phyloP scores from a whole-genome alignment of 2,797 vertebrate species.

The Ambastaia sidthimunki region DNA sequence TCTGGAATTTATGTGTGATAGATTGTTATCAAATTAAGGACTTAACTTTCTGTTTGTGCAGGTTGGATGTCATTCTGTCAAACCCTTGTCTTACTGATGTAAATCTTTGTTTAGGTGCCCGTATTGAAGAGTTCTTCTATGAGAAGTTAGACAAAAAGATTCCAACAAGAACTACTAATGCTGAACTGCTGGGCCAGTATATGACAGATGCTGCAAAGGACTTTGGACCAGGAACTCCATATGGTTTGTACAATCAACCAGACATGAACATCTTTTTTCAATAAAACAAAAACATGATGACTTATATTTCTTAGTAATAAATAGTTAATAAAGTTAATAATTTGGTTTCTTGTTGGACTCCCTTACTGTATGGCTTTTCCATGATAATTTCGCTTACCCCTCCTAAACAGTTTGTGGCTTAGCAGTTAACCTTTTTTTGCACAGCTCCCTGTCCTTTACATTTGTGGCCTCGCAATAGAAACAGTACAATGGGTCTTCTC shows the following conservation, averaged over 20 bases:
- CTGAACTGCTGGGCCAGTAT: slow-evolving; percentile 93
- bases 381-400: no score
- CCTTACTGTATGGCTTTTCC: no score
- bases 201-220: slow-evolving; percentile 93
- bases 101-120: slow-evolving; percentile 76
- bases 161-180: slow-evolving; percentile 88
- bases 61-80: neutral
- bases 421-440: neutral
- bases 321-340: no score
- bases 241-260: slow-evolving; percentile 80
- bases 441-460: no score
- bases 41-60: no score
- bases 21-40: no score
- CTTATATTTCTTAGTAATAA: neutral
- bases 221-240: slow-evolving; percentile 87
- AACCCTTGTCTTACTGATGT: slow-evolving; percentile 19
- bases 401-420: no score
- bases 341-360: no score
- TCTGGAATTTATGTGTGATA: no score
- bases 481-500: no score
- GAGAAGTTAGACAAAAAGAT: slow-evolving; percentile 96
- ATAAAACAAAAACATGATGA: neutral
- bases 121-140: slow-evolving; percentile 96
- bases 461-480: no score
- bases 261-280: neutral